Conservation (phyloP, 2,888 invertebrate species). For the Folsomia candida region DNA sequence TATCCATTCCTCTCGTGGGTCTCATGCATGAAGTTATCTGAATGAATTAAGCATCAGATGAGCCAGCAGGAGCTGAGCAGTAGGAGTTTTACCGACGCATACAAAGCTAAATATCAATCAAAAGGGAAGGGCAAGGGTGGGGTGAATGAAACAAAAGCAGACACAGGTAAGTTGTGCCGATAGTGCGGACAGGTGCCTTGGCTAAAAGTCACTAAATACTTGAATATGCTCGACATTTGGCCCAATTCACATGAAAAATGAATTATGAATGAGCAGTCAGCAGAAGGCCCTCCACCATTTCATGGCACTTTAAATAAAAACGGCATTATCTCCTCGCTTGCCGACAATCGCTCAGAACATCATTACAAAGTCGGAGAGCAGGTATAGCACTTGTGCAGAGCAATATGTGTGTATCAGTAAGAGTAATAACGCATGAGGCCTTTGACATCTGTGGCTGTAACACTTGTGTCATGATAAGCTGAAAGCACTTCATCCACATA, state of each 20-base stretch:
- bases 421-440: too few species aligned
- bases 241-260: slow-evolving; percentile 40
- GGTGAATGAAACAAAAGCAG: neutral
- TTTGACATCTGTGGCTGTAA: slow-evolving; percentile 16
- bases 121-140: neutral
- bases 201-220: slow-evolving; percentile 11
- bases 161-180: neutral
- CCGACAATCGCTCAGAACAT: neutral
- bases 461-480: neutral
- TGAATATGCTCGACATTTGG: slow-evolving; percentile 38
- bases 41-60: neutral
- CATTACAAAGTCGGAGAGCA: neutral
- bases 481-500: neutral
- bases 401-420: too few species aligned
- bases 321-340: neutral
- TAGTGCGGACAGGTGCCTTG: slow-evolving; percentile 23
- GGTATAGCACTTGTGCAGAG: neutral
- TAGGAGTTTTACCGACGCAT: neutral
- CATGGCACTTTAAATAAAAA: neutral
- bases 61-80: neutral
- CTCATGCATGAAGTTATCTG: too few species aligned
- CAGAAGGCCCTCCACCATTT: neutral
- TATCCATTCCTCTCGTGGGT: too few species aligned
- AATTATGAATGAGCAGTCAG: neutral
- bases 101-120: neutral